phyloP scores from a whole-genome alignment of 1,140 invertebrate genomes.

The Drosophila lacertosa region DNA sequence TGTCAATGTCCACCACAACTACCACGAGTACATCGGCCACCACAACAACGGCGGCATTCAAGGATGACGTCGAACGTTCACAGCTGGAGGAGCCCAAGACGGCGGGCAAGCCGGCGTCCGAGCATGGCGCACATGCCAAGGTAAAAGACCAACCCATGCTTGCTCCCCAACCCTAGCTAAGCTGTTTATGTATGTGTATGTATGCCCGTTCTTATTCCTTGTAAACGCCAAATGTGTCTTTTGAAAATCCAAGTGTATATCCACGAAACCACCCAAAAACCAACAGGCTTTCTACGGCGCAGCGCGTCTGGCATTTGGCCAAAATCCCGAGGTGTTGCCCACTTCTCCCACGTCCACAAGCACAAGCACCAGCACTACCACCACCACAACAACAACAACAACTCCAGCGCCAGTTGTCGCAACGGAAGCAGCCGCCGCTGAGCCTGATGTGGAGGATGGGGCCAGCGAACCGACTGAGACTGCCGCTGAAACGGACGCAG shows the following conservation, averaged over 20 bases:
- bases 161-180: slow-evolving; percentile 16
- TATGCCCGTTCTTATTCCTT: slow-evolving; percentile 47
- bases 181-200: no score
- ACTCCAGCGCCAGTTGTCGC: slow-evolving; percentile 26
- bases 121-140: slow-evolving; percentile 53
- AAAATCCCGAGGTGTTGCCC: slow-evolving; percentile 79
- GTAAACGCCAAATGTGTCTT: slow-evolving; percentile 70
- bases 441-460: slow-evolving; percentile 4
- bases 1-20: slow-evolving; percentile 69
- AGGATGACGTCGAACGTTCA: slow-evolving; percentile 63
- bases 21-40: slow-evolving; percentile 71
- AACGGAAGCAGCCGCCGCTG: slow-evolving; percentile 11
- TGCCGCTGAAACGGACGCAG: neutral
- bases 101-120: slow-evolving; percentile 39
- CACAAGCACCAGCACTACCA: slow-evolving; percentile 48
- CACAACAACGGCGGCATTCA: slow-evolving; percentile 64
- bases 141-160: slow-evolving; percentile 45
- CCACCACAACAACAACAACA: slow-evolving; percentile 47
- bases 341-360: slow-evolving; percentile 69
- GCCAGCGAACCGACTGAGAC: neutral
- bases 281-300: slow-evolving; percentile 81
- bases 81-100: slow-evolving; percentile 67
- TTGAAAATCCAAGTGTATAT: slow-evolving; percentile 76
- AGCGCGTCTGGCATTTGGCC: slow-evolving; percentile 80
- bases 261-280: slow-evolving; percentile 80